Evolutionary conservation across 2,888 invertebrate species (phyloP), one percentile per base, ranked within the genome.

Genomic region (Acanthosoma haemorrhoidale): DNA sequence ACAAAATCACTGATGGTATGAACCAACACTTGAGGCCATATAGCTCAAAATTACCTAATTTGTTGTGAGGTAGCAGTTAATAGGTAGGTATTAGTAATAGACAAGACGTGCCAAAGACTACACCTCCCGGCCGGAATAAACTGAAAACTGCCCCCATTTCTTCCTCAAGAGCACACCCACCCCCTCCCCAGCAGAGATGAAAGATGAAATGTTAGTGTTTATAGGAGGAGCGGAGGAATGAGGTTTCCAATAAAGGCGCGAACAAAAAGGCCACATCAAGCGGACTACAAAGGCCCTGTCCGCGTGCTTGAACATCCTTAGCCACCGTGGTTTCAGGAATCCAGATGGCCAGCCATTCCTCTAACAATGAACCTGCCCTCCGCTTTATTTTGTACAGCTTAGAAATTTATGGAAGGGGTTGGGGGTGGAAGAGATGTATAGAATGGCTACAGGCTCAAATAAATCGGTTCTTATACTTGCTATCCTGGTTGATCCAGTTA

Each of bases 321-420:
- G 25, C 25, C n/a, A 51, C 51, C n/a, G n/a, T n/a, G n/a, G n/a
- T n/a, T 25, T 6, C n/a, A 25, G n/a, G 25, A 51, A 51, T 51
- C 51, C 5, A 21, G 51, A 51, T 51, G 51, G 25, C 11, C 21
- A 9, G n/a, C 51, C 13, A 51, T 51, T 25, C 51, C 51, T 3
- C 43, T 21, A 21, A 43, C 43, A 43, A 43, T 43, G 43, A 21
- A 43, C 43, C 25, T 13, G 21, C 11, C 21, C 43, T n/a, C 8
- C 51, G 51, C 51, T 51, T 51, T 51, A 51, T 51, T 51, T 51
- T 51, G 25, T n/a, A 51, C 51, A 25, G 25, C 51, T 51, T 51
- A 51, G 51, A 51, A 51, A 51, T 51, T 51, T 51, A 51, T 21
- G 21, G 51, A 21, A 4, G 51, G 25, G 25, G 25, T 4, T 6